Conservation (phyloP, 2,797 vertebrate genomes). For the Spinus pinus region DNA sequence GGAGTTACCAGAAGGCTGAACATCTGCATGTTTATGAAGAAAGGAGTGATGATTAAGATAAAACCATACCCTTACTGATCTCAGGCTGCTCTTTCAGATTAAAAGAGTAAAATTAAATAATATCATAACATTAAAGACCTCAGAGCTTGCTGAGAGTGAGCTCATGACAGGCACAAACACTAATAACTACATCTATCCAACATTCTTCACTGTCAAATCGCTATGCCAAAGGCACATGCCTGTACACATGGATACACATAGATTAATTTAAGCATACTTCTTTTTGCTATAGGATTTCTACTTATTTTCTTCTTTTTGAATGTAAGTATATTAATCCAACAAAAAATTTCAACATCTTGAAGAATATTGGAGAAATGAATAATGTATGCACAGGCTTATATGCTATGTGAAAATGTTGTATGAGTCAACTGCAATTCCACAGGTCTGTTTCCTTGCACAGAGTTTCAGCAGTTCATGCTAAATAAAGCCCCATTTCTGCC, state of each 20-base stretch:
- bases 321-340: neutral
- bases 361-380: neutral
- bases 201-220: neutral
- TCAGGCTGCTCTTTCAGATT: neutral
- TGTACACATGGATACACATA: neutral
- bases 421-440: neutral
- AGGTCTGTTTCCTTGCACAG: neutral
- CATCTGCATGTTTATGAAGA: slow-evolving; percentile 49
- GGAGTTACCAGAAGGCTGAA: slow-evolving; percentile 15
- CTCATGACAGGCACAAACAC: neutral
- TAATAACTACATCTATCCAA: neutral
- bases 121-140: neutral
- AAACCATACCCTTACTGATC: slow-evolving; percentile 15
- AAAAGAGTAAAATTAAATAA: slow-evolving; percentile 51
- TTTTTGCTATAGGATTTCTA: neutral
- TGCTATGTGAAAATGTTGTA: neutral
- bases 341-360: neutral
- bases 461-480: neutral
- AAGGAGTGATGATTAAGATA: slow-evolving; percentile 41
- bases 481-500: neutral
- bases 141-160: slow-evolving; percentile 1
- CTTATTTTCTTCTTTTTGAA: neutral
- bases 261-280: neutral
- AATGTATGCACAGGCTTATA: neutral
- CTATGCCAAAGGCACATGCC: neutral